Evolutionary conservation across 2,888 invertebrate species (phyloP).

Genomic region (Leptopilina myrica): DNA sequence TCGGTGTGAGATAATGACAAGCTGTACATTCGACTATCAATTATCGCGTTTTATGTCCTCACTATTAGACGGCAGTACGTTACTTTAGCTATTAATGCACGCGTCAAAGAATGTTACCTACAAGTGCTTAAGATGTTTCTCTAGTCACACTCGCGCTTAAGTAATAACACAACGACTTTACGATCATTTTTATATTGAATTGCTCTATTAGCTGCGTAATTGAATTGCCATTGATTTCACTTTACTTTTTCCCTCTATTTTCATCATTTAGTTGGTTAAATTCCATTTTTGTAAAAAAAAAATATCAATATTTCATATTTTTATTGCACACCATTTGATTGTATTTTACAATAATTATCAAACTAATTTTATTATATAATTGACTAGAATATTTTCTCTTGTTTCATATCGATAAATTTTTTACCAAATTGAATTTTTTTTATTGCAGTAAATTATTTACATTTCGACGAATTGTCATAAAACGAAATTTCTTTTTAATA

Average conservation of each 20-base stretch:
- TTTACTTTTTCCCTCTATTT: not conserved
- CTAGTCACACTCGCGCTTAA: constrained; percentile 18
- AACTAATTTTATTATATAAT: no score
- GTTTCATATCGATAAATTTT: no score
- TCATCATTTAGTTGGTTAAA: not conserved
- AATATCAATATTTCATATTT: not conserved
- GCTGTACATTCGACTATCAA: constrained; percentile 61
- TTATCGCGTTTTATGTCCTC: constrained; percentile 63
- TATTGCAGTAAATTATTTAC: no score
- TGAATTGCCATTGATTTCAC: constrained; percentile 34
- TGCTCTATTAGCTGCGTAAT: constrained; percentile 33
- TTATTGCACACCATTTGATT: no score
- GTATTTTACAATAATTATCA: no score
- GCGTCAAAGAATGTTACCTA: constrained; percentile 49
- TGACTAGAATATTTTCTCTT: no score
- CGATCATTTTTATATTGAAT: constrained; percentile 37
- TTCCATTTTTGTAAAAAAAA: not conserved
- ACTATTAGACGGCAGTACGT: constrained; percentile 52
- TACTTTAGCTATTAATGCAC: constrained; percentile 50
- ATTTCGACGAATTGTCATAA: no score
- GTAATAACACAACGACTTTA: constrained; percentile 33
- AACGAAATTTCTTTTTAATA: no score
- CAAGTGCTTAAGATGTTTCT: constrained; percentile 38
- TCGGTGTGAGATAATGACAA: constrained; percentile 61
- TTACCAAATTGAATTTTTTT: no score